Percentiles rank a stretch among this genome's conserved stretches.
Evolutionary conservation across 2,888 invertebrate species (phyloP).

Genomic region (Tetragonisca angustula): DNA sequence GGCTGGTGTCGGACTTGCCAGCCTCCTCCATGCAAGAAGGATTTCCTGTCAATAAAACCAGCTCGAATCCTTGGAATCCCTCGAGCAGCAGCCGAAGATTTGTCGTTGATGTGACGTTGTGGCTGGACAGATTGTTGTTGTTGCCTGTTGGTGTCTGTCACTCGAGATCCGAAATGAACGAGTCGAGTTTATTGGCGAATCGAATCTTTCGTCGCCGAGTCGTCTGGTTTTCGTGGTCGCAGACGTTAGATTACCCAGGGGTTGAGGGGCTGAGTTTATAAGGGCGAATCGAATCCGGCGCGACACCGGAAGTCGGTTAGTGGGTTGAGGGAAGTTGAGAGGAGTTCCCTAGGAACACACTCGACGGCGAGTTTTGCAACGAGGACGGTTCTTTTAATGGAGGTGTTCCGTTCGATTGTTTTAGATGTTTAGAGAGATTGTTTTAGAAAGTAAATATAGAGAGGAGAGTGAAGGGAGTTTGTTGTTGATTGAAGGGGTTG

Average conservation of each 20-base stretch:
- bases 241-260: background rate
- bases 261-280: background rate
- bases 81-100: conserved; percentile 40
- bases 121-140: conserved; percentile 53
- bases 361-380: background rate
- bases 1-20: conserved; percentile 19
- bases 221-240: background rate
- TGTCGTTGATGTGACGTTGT: conserved; percentile 31
- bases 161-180: conserved; percentile 40
- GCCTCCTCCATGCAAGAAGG: conserved; percentile 59
- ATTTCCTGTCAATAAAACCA: conserved; percentile 70
- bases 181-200: conserved; percentile 16
- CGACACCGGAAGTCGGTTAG: background rate
- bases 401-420: background rate
- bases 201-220: background rate
- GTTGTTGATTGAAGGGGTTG: background rate
- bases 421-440: conserved; percentile 9
- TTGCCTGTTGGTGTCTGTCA: conserved; percentile 33
- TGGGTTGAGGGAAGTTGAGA: conserved; percentile 6
- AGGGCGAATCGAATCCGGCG: background rate
- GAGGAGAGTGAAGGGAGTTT: background rate
- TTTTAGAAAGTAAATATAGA: conserved; percentile 3
- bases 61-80: conserved; percentile 6
- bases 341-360: background rate
- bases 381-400: background rate